Percentiles rank a stretch among this genome's conserved stretches.
Evolutionary conservation across 2,113 vertebrate genomes (phyloP).

Genomic region (Sclerurus mexicanus): DNA sequence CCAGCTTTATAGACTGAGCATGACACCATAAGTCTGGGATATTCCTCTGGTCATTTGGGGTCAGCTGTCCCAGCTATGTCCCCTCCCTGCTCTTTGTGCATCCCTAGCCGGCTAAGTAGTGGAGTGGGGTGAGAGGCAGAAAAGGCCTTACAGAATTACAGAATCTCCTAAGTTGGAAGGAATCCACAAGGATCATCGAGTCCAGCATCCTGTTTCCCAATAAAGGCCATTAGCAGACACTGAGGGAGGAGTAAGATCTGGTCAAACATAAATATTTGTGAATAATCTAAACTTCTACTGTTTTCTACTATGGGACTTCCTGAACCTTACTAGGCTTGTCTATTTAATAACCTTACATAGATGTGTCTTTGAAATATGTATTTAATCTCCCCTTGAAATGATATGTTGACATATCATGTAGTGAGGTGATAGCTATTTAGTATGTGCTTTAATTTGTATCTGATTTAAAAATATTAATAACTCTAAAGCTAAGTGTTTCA

Average conservation of each 20-base stretch:
- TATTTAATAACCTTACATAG: neutral
- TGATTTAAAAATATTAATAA: neutral
- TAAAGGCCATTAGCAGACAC: neutral
- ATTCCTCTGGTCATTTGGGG: neutral
- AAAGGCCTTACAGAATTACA: neutral
- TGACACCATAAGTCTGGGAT: accelerated
- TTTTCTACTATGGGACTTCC: neutral
- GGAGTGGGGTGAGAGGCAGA: neutral
- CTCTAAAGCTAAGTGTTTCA: neutral
- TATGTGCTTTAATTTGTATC: neutral
- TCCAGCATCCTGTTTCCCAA: neutral
- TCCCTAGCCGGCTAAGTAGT: neutral
- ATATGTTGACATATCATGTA: neutral
- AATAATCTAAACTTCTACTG: neutral
- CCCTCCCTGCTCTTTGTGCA: neutral
- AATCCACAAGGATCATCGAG: neutral
- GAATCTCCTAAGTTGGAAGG: accelerated
- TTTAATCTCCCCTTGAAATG: neutral
- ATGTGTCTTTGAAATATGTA: neutral
- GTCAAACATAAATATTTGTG: neutral
- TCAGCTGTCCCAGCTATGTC: neutral
- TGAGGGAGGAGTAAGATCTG: neutral
- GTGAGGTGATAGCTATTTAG: neutral
- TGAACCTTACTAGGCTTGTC: neutral
- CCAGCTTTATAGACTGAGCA: neutral